A percentile compares a stretch with the other conserved stretches of the same genome.
Evolutionary conservation across 2,888 invertebrate species (phyloP).

Genomic region (Oxyscelio sp.): DNA sequence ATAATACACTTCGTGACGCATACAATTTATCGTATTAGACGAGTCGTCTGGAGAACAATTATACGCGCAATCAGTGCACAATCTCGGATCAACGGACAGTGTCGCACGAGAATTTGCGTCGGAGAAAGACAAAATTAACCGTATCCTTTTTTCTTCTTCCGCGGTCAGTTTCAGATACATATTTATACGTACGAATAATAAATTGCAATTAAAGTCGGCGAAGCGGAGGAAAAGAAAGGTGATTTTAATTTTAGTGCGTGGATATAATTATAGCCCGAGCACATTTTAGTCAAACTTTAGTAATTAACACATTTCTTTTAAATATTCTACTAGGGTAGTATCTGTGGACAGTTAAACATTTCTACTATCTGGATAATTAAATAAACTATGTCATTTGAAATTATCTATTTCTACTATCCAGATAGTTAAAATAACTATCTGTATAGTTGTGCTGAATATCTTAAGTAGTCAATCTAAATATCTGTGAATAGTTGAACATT

Average conservation of each 20-base stretch:
- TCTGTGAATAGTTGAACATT: too few relatives aligned
- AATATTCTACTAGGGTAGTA: too few relatives aligned
- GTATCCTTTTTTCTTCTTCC: background rate
- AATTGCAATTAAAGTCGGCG: conserved; percentile 1
- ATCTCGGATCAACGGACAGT: conserved; percentile 41
- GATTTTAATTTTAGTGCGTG: background rate
- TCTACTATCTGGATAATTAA: too few relatives aligned
- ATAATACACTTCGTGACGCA: conserved; percentile 63
- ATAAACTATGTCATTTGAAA: too few relatives aligned
- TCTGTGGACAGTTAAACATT: too few relatives aligned
- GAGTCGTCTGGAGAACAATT: conserved; percentile 49
- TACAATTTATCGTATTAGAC: conserved; percentile 59
- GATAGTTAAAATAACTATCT: too few relatives aligned
- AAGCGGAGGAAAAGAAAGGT: background rate
- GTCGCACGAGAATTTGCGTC: background rate
- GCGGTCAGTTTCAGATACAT: background rate
- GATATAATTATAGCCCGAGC: background rate
- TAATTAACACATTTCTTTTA: background rate
- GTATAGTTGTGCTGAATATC: too few relatives aligned
- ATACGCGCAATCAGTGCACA: conserved; percentile 51
- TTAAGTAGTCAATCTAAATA: too few relatives aligned
- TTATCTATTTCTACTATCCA: too few relatives aligned
- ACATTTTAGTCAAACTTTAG: background rate
- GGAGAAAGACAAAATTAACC: background rate
- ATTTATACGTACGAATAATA: background rate